Evolutionary conservation across 2,797 vertebrate genomes (phyloP), one percentile per base, ranked within the genome.

Genomic region (Momotus momota): DNA sequence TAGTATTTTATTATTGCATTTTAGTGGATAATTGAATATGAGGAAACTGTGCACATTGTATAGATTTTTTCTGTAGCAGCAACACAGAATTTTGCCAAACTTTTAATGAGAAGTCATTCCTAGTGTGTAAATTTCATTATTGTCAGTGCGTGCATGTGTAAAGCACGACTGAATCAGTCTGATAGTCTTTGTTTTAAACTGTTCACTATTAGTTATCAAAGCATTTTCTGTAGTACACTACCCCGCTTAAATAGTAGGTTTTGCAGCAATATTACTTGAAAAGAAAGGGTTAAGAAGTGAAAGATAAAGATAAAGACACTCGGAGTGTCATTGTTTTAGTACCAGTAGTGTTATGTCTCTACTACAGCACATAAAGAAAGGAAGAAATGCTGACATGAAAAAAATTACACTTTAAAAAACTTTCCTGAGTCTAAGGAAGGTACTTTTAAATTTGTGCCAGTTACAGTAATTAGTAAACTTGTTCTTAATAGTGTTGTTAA

Each of bases 401-500:
- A 95, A 93, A 70, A 92, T 84, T 81, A 80, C 95, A 93, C 88
- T 97, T 96, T 62, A 27, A 89, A 90, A 97, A 98, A 98, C 97
- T 97, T 98, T 93, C 80, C 78, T 22, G 27, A 69, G 95, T 95
- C 94, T 86, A 69, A 94, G 94, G 96, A 97, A 97, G 88, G 88
- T 96, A 96, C 97, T 98, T 97, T 96, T 97, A 97, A 95, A 98
- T 97, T 97, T 97, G 97, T 97, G 87, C 97, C 38, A 89, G 97
- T 97, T 98, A 94, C 93, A 96, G 97, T 98, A 98, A 98, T 98
- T 98, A 98, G 98, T 98, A 97, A 98, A 98, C 98, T 97, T 95
- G 94, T 96, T 97, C 98, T 97, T 97, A 97, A 97, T 97, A 93
- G 97, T 96, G 97, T 97, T 96, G 97, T 66, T 96, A 96, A 98